A percentile compares a stretch with the other conserved stretches of the same genome.
phyloP scores from a whole-genome alignment of 2,113 vertebrate species.

The Pterocles orientalis region DNA sequence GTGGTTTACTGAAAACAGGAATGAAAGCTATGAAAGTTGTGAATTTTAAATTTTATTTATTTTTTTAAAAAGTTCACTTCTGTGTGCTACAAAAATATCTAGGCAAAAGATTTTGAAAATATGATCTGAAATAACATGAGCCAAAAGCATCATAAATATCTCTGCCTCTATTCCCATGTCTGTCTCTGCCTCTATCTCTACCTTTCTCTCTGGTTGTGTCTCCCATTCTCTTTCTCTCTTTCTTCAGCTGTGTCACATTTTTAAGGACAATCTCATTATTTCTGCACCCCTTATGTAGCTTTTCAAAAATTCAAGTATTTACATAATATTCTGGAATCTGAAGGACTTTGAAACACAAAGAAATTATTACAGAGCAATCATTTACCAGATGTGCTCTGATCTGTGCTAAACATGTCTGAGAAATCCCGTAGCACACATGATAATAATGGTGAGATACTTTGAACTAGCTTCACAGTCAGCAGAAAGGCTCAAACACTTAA shows the following conservation, averaged over 20 bases:
- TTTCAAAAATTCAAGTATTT: neutral
- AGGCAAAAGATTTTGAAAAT: neutral
- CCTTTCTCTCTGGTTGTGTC: neutral
- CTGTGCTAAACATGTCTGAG: neutral
- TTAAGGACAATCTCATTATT: neutral
- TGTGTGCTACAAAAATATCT: neutral
- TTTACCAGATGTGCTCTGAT: neutral
- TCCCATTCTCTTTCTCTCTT: neutral
- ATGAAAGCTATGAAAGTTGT: neutral
- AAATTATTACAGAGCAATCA: neutral
- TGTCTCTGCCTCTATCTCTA: neutral
- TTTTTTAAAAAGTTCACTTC: neutral
- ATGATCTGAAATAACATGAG: neutral
- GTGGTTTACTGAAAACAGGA: neutral
- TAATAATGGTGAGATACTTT: neutral
- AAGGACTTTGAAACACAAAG: neutral
- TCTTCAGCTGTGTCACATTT: neutral
- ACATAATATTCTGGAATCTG: neutral
- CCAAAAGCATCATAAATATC: neutral
- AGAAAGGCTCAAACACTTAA: constrained; percentile 14
- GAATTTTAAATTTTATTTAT: neutral
- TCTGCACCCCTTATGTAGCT: neutral
- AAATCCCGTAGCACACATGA: neutral
- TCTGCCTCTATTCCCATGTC: neutral
- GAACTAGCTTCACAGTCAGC: constrained; percentile 7